Evolutionary conservation across 2,888 invertebrate species (phyloP), one percentile per base, ranked within the genome.

Genomic region (Chloromyia formosa): DNA sequence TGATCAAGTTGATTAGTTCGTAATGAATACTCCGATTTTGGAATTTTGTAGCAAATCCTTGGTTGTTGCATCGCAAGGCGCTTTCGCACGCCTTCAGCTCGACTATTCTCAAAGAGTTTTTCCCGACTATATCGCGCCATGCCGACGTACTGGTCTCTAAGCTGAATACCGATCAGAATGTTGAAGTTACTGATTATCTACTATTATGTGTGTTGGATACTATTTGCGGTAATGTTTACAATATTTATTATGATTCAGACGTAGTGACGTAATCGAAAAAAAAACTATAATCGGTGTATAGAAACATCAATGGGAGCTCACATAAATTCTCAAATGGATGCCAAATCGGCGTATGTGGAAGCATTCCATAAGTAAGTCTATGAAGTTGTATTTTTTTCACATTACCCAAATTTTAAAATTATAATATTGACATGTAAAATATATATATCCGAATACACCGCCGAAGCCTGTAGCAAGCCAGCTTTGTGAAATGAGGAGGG

Each of bases 261-360:
- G 27, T 7, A 4, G 7, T 35, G 27, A 35, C 7, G 27, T 22
- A 20, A 27, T 60, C 10, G 4, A 60, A 1, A 12, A 60, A 23
- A 60, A 23, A 27, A 56, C 16, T 56, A 56, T 10, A 56, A 60
- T 22, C 14, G 27, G 16, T 27, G 1, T 1, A 56, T 86, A 92
- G 94, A 94, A 83, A 92, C 93, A 7, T 92, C 94, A 5, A 95
- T 95, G 95, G 95, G 94, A 0, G 87, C 89, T 35, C 87, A 88
- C 61, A 85, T 93, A 0, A 87, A 91, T 80, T 91, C 92, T 0
- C 91, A 93, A 83, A 83, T 85, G 75, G 84, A 90, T 80, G 84
- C 86, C 12, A 87, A 91, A 74, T 90, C 91, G 0, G 87, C 88
- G 77, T 94, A 93, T 81, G 91, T 93, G 0, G 85, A 87, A 78